These are phyloP conservation scores for Cylas formicarius DNA, from an alignment of 1,140 invertebrate genomes.

Conservation along the genomic window DNA sequence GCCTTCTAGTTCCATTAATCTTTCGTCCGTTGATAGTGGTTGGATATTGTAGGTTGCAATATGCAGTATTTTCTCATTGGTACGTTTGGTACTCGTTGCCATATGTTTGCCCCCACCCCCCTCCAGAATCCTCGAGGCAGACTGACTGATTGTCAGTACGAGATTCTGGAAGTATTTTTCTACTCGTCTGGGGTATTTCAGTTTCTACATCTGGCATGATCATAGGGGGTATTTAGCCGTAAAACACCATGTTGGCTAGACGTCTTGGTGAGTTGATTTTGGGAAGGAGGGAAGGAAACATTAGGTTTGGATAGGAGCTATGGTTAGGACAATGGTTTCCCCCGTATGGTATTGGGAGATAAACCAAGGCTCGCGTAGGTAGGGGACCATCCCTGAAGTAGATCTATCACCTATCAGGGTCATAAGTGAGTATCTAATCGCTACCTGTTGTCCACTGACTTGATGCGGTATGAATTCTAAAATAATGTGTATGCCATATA, in stretches of 20 bases:
- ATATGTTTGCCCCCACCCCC: constrained; percentile 11
- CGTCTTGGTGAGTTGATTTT: constrained; percentile 4
- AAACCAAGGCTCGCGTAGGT: constrained; percentile 19
- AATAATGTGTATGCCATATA: background rate
- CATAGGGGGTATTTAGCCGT: constrained; percentile 4
- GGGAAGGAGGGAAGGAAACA: too few species aligned
- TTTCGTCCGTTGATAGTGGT: constrained; percentile 6
- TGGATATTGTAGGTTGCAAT: constrained; percentile 13
- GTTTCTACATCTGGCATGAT: too few species aligned
- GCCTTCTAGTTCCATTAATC: constrained; percentile 11
- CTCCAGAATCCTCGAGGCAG: constrained; percentile 15
- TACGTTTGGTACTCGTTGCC: constrained; percentile 13
- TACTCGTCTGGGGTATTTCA: constrained; percentile 16
- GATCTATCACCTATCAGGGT: constrained; percentile 17
- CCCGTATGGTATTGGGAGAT: too few species aligned
- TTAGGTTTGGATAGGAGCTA: too few species aligned
- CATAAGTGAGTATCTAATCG: constrained; percentile 19
- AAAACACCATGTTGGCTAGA: constrained; percentile 6
- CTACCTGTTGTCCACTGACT: too few species aligned
- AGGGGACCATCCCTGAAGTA: constrained; percentile 19
- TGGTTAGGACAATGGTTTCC: too few species aligned
- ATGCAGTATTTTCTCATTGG: constrained; percentile 5
- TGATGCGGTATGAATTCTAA: too few species aligned
- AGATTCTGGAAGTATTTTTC: constrained; percentile 12
- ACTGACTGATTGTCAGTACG: constrained; percentile 12